Percentiles rank a stretch among this genome's conserved stretches.
These are phyloP conservation scores for Aurelia coerulea DNA, from an alignment of 30 jellyfish, hydroid and myxozoan species.

Conservation along the genomic window DNA sequence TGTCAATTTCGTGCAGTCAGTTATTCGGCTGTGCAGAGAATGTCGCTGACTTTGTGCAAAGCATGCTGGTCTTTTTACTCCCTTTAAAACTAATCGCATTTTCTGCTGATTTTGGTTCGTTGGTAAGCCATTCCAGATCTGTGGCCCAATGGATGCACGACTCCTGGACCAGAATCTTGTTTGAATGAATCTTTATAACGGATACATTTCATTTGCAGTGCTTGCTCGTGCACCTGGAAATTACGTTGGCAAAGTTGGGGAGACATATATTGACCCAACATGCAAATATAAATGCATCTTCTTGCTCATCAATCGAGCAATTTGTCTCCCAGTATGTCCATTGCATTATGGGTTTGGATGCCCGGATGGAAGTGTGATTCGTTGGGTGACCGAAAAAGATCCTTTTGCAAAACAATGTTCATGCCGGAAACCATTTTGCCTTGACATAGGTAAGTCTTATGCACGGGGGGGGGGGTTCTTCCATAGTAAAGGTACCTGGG, in stretches of 20 bases:
- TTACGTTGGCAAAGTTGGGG: conserved; percentile 52
- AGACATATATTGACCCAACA: conserved; percentile 65
- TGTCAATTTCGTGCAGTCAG: no score
- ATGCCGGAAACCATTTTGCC: conserved; percentile 59
- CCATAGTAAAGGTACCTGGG: no score
- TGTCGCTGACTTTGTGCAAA: no score
- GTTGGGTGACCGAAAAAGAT: conserved; percentile 49
- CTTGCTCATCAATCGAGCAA: conserved; percentile 55
- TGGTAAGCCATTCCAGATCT: no score
- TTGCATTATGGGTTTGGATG: conserved; percentile 74
- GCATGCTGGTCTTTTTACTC: no score
- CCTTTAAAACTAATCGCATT: no score
- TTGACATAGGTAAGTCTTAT: conserved; percentile 34
- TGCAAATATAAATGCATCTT: conserved; percentile 73
- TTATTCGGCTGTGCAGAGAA: no score
- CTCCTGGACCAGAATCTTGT: no score
- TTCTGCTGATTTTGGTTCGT: no score
- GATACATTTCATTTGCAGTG: conserved; percentile 14
- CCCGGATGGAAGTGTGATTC: conserved; percentile 59
- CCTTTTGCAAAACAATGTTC: conserved; percentile 54
- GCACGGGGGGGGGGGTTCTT: no score
- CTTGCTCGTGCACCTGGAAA: conserved; percentile 71
- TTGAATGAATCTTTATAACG: no score
- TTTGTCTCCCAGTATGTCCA: conserved; percentile 77
- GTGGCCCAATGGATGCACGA: no score